These are phyloP conservation scores for Spilogale gracilis DNA, from an alignment of 2,113 vertebrate genomes.

Conservation along the genomic window DNA sequence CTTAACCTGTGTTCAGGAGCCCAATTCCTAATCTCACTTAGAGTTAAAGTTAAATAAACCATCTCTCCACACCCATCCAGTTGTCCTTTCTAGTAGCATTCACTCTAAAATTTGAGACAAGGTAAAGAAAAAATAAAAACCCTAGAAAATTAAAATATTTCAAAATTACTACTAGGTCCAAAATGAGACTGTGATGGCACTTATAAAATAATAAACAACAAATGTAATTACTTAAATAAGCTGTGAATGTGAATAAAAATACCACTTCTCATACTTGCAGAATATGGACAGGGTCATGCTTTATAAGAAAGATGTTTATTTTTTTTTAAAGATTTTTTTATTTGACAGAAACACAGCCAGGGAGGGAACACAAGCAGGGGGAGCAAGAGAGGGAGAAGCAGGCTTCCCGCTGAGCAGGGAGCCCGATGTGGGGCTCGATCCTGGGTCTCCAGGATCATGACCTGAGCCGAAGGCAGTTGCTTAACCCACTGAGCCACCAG, in stretches of 20 bases:
- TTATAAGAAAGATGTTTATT: constrained; percentile 12
- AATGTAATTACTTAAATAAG: not conserved
- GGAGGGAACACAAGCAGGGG: too few relatives aligned
- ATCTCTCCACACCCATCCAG: not conserved
- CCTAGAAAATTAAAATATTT: constrained; percentile 23
- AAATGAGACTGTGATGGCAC: not conserved
- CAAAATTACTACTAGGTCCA: not conserved
- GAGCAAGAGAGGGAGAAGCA: too few relatives aligned
- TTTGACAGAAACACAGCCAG: too few relatives aligned
- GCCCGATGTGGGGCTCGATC: too few relatives aligned
- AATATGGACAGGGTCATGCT: constrained; percentile 33
- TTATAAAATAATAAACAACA: constrained; percentile 41
- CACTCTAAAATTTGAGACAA: constrained; percentile 19
- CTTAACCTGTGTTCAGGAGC: not conserved
- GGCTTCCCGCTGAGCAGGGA: too few relatives aligned
- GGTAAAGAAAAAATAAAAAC: not conserved
- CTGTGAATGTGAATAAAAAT: constrained; percentile 45
- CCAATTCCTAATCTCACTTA: not conserved
- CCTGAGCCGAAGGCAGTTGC: too few relatives aligned
- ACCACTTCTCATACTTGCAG: constrained; percentile 27
- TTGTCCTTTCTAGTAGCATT: not conserved
- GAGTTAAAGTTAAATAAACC: constrained; percentile 12
- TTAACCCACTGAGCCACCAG: too few relatives aligned
- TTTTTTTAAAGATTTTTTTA: too few relatives aligned
- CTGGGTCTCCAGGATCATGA: too few relatives aligned